phyloP scores from a whole-genome alignment of 1,140 invertebrate species.

The Atta texana region DNA sequence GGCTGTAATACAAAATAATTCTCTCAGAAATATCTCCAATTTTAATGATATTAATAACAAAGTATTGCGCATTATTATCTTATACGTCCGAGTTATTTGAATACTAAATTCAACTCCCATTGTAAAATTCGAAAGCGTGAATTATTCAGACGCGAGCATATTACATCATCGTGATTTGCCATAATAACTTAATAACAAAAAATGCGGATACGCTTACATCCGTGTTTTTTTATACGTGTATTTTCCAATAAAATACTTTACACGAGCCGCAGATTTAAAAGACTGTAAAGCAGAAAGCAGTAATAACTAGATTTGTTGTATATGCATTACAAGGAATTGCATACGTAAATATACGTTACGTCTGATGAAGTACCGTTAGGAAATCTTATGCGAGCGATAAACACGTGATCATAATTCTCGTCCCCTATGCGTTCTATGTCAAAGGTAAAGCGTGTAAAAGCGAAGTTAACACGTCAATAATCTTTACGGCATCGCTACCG shows the following conservation, averaged over 20 bases:
- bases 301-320: constrained; percentile 24
- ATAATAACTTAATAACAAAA: not conserved
- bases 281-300: constrained; percentile 8
- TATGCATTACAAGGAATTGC: constrained; percentile 4
- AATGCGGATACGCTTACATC: not conserved
- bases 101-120: not conserved
- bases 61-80: not conserved
- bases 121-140: not conserved
- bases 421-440: not conserved
- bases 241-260: constrained; percentile 1
- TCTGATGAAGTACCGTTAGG: not conserved
- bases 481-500: constrained; percentile 46
- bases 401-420: constrained; percentile 50
- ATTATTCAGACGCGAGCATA: not conserved
- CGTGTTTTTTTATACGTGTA: too few relatives aligned
- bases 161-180: not conserved
- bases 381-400: constrained; percentile 29
- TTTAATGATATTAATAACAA: constrained; percentile 22
- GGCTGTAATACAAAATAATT: not conserved
- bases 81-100: constrained; percentile 14
- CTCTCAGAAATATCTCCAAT: not conserved
- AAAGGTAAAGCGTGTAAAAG: constrained; percentile 32
- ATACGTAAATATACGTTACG: not conserved
- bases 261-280: not conserved
- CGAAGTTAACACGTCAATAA: constrained; percentile 63